phyloP scores from a whole-genome alignment of 2,113 vertebrate genomes.

The Odontophorus gujanensis region DNA sequence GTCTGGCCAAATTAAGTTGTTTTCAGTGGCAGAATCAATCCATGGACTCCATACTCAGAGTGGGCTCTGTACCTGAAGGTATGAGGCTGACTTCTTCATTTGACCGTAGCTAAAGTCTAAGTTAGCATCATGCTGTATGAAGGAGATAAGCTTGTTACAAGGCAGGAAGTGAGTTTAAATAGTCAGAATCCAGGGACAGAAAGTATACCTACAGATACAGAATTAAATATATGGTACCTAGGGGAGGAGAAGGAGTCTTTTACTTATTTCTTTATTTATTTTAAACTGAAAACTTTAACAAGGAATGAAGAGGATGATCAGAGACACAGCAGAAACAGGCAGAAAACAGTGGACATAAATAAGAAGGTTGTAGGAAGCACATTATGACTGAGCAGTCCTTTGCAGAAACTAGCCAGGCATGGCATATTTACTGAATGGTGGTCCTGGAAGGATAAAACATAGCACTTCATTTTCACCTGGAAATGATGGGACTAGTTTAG shows the following conservation, averaged over 20 bases:
- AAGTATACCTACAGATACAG: neutral
- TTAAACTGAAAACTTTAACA: neutral
- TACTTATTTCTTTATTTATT: neutral
- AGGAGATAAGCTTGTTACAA: neutral
- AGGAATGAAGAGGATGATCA: neutral
- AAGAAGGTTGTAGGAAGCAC: neutral
- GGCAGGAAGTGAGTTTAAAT: neutral
- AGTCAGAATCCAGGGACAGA: neutral
- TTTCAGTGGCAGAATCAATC: neutral
- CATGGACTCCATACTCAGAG: neutral
- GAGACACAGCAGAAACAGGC: neutral
- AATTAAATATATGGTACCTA: neutral
- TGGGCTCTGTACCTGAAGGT: neutral
- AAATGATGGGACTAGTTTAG: neutral
- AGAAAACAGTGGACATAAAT: neutral
- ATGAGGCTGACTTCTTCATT: neutral
- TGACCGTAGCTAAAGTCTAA: neutral
- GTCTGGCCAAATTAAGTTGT: neutral
- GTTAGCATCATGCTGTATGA: neutral
- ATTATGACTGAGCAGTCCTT: neutral
- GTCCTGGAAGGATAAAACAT: neutral
- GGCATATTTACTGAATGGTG: accelerated
- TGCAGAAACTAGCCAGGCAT: neutral
- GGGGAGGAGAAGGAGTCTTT: neutral
- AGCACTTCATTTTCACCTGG: neutral